Percentiles rank a stretch among this genome's conserved stretches.
These are phyloP conservation scores for Murina feae DNA, from an alignment of 2,113 vertebrate genomes.

Conservation along the genomic window DNA sequence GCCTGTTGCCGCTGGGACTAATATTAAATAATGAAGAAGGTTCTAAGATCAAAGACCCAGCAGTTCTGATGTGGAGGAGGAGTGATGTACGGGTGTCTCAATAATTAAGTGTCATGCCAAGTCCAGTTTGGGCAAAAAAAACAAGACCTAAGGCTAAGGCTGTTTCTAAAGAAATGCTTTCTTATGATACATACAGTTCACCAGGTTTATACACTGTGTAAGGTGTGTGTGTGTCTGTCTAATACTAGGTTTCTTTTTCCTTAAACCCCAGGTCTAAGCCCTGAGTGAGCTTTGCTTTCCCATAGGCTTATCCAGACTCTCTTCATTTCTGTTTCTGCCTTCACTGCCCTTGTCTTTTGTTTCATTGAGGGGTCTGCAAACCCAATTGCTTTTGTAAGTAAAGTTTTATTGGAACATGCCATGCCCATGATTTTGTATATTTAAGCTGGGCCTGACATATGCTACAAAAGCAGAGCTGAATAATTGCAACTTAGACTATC, in stretches of 20 bases:
- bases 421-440: background rate
- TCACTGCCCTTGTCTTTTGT: background rate
- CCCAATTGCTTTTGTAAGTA: background rate
- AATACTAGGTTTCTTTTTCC: background rate
- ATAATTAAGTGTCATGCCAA: constrained; percentile 17
- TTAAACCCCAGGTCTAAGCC: background rate
- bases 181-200: background rate
- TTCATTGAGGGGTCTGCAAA: background rate
- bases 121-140: constrained; percentile 1
- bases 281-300: background rate
- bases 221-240: background rate
- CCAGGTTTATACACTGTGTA: background rate
- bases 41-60: constrained; percentile 29
- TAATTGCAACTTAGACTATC: background rate
- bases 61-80: constrained; percentile 13
- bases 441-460: background rate
- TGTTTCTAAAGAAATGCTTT: constrained; percentile 1
- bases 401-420: constrained; percentile 3
- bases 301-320: background rate
- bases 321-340: background rate
- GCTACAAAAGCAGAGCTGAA: background rate
- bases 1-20: background rate
- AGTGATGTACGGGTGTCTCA: background rate
- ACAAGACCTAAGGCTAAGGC: background rate
- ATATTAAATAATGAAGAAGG: constrained; percentile 55